These are phyloP conservation scores for Cheilosia urbana DNA, from an alignment of 2,888 invertebrate genomes.

Conservation along the genomic window DNA sequence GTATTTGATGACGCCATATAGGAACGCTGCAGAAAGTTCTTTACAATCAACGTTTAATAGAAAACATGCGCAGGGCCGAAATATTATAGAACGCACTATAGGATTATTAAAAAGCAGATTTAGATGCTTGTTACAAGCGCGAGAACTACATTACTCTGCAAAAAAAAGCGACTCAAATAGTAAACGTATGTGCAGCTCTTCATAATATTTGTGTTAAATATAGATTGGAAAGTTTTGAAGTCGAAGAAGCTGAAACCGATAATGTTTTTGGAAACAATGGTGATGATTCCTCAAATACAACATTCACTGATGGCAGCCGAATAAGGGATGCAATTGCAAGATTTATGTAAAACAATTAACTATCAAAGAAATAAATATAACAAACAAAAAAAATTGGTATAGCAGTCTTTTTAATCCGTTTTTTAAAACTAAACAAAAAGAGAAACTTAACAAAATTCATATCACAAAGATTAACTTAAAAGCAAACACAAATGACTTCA, in stretches of 20 bases:
- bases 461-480: not conserved
- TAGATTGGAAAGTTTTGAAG: constrained; percentile 1
- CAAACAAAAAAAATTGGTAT: too few species aligned
- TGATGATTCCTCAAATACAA: too few species aligned
- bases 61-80: not conserved
- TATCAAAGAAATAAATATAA: too few species aligned
- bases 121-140: not conserved
- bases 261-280: not conserved
- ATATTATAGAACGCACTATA: too few species aligned
- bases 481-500: too few species aligned
- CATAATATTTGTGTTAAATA: constrained; percentile 4
- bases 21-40: not conserved
- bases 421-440: too few species aligned
- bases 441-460: too few species aligned
- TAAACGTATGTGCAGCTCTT: constrained; percentile 1
- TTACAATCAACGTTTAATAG: not conserved
- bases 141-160: not conserved
- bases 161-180: not conserved
- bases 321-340: too few species aligned
- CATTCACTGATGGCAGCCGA: too few species aligned
- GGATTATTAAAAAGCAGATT: not conserved
- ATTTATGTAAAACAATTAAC: too few species aligned
- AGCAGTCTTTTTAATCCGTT: too few species aligned
- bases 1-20: constrained; percentile 19
- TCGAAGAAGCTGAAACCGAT: not conserved